Base-by-base conservation (phyloP, 2,888 invertebrate genomes). In the Agrilus biguttatus region DNA sequence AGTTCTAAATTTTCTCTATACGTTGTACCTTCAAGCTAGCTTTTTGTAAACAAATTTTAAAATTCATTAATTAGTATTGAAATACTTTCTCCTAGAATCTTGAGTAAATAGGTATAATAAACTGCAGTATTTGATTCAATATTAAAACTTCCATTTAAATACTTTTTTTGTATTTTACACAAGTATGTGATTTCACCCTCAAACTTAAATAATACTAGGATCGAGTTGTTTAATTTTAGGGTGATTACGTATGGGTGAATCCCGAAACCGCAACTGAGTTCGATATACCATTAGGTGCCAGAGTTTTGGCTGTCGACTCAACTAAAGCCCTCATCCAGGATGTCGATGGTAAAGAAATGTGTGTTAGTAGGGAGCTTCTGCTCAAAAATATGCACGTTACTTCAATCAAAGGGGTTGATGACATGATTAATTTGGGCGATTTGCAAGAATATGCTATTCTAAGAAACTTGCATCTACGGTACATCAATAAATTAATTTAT, bases 361-460 rank as follows among this genome's bases (percentile, higher is more conserved):
- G 71, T 53, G 71, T 78, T 13, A 62, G 72, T 2, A 63, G 71
- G 1, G 68, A 69, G n/a, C 77, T 78, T 59, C 73, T 83, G 28
- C 58, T 78, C 42, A 82, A 81, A 58, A 71, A 78, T 4, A 80
- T 90, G 73, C 88, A 89, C 59, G 67, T 77, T 5, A 81, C 89
- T 13, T 89, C 89, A 1, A 71, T 83, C 39, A 70, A 74, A 44
- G 86, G 87, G 23, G 90, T 93, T 12, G 92, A 93, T 59, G 95
- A 96, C 62, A 93, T 96, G 93, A 95, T 95, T 53, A 84, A 84
- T 32, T 70, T 96, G 34, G 92, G 91, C 2, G 96, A 96, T 64
- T 72, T 96, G 37, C 91, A 95, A 63, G 96, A 96, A 61, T 87
- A 89, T 56, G 89, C 93, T 3, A 93, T 96, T 49, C 71, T 96